Evolutionary conservation across 2,797 vertebrate species (phyloP).

Genomic region (Eurystomus glaucurus): DNA sequence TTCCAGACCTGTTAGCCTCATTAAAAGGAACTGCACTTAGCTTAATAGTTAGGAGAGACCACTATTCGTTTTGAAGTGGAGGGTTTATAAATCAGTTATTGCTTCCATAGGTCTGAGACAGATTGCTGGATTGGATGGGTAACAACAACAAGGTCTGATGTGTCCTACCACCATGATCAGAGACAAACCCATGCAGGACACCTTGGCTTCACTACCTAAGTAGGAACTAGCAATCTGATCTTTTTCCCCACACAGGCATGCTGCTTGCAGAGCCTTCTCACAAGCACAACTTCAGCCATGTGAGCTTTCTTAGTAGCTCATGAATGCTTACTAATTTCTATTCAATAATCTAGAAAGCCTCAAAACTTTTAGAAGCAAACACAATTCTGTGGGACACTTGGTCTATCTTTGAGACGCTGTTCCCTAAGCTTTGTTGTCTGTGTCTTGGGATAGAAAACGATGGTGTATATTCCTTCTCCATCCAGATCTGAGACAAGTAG

Average conservation of each 20-base stretch:
- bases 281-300: accelerated
- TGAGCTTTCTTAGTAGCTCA: accelerated
- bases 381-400: neutral
- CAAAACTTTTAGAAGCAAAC: neutral
- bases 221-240: neutral
- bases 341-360: neutral
- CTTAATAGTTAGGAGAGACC: neutral
- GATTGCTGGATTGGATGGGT: neutral
- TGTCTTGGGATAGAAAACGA: neutral
- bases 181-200: neutral
- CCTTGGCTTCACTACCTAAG: neutral
- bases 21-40: neutral
- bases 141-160: neutral
- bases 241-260: accelerated
- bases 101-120: neutral
- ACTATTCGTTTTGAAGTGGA: neutral
- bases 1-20: neutral
- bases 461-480: neutral
- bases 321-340: neutral
- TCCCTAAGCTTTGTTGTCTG: neutral
- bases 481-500: neutral
- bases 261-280: neutral
- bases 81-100: neutral
- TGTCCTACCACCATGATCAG: accelerated
- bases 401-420: accelerated